Base-by-base conservation (phyloP, 2,888 invertebrate genomes). In the Eilema griseolum region DNA sequence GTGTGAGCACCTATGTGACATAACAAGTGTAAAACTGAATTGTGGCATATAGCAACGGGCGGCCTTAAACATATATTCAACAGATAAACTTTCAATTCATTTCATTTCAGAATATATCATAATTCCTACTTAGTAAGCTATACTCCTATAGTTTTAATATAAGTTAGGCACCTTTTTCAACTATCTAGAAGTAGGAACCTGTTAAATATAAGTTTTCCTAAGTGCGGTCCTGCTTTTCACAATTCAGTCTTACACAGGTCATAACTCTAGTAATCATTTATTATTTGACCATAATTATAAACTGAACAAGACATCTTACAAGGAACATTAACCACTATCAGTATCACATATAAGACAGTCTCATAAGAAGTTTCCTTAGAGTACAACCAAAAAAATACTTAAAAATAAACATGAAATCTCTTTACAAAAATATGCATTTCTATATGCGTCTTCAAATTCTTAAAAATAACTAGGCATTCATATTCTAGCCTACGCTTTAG, bases 261-360 rank as follows among this genome's bases (percentile, higher is more conserved):
- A 80, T 73, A 79, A 79, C 41, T 79, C 67, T 67, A 73, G 33
- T 65, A 76, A 76, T 78, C 72, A 76, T 80, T 77, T 70, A 80
- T 33, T 31, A 68, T 70, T 78, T 69, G 80, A 80, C 73, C 63
- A 73, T 78, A 79, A 76, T 78, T 61, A 73, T 71, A 76, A 73
- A 80, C 61, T 70, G 56, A 83, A 78, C 72, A 82, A 82, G 79
- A 79, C 67, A 76, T 83, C 81, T 79, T 81, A 79, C 79, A 85
- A 86, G 85, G 80, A 86, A 87, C 84, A 85, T 86, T 85, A 83
- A 86, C 82, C 85, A 86, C 88, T 85, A 89, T 86, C 87, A 87
- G 88, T 91, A 91, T 91, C 91, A 91, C 91, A 91, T 89, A 83
- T 83, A 86, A 85, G 87, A 90, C 91, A 91, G 91, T 91, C 91